These are phyloP conservation scores for Brachynemurus nebulosus DNA, from an alignment of 2,888 invertebrate species.

Conservation along the genomic window DNA sequence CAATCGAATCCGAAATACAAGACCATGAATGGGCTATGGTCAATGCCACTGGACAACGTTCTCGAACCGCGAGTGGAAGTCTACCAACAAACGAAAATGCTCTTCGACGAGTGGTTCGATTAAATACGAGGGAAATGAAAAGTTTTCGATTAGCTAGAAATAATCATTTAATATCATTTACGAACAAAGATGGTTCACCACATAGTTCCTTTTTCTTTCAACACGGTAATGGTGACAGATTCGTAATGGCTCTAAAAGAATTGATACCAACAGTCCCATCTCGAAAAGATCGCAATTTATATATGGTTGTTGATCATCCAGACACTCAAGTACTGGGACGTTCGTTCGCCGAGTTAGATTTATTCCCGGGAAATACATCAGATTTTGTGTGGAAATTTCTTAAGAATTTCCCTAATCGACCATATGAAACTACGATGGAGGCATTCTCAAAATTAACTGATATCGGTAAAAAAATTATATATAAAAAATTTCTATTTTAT, in stretches of 20 bases:
- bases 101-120: conserved; percentile 37
- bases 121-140: conserved; percentile 47
- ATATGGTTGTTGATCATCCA: conserved; percentile 50
- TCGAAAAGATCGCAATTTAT: conserved; percentile 54
- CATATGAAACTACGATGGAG: conserved; percentile 71
- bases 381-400: conserved; percentile 52
- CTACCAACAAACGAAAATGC: conserved; percentile 29
- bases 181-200: conserved; percentile 54
- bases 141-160: conserved; percentile 45
- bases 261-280: conserved; percentile 51
- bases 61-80: conserved; percentile 44
- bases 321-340: conserved; percentile 59
- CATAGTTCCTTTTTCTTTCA: conserved; percentile 78
- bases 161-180: conserved; percentile 44
- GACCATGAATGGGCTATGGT: conserved; percentile 79
- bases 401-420: conserved; percentile 47
- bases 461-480: conserved; percentile 40
- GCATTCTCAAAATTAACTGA: conserved; percentile 79
- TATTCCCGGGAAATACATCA: conserved; percentile 56
- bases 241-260: conserved; percentile 48
- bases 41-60: conserved; percentile 54
- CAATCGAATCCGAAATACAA: conserved; percentile 60
- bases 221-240: conserved; percentile 69
- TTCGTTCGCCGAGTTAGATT: conserved; percentile 77
- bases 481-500: conserved; percentile 15